Base-by-base conservation (phyloP, 2,113 vertebrate species). In the Callithrix jacchus region DNA sequence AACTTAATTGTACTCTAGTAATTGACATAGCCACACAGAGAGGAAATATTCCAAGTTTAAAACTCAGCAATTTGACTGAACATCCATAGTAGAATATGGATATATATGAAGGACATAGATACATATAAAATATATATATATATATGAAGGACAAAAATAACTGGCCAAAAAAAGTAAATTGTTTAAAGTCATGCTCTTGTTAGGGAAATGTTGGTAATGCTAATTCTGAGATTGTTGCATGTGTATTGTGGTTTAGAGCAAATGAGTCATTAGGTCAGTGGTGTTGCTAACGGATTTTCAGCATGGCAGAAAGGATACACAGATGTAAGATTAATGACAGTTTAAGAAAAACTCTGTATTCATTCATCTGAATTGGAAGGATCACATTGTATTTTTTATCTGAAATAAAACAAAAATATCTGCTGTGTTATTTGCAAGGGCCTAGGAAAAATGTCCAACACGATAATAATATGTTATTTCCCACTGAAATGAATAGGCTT, bases 361-460 rank as follows among this genome's bases (percentile, higher is more conserved):
- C 37, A 37, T 91, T 74, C 58, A 79, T 93, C 66, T 82, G 54
- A 86, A n/a, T 93, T 52, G 30, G 45, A 68, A 94, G 12, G 49
- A 32, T 25, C 8, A 10, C 20, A 12, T 85, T 82, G 9, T 52
- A 37, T 88, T 89, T 89, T 52, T 96, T 81, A 70, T 66, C 35
- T 86, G 49, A 71, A 93, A 80, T 37, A 40, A 89, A 93, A 70
- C 4, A 87, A 92, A 95, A 94, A 25, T 23, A 11, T 68, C 30
- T 70, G 7, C 25, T 96, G 11, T 80, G 6, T 68, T 74, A 23
- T 92, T 95, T 84, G 77, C 88, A 85, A 74, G 56, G 47, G 3
- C 47, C 40, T 76, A 87, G 77, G 79, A 71, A 91, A 89, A 92
- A 49, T 58, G 40, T 47, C 45, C 64, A 94, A 49, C 7, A 32